These are phyloP conservation scores for Tubulanus polymorphus DNA, from an alignment of 2,888 invertebrate species.

Conservation along the genomic window DNA sequence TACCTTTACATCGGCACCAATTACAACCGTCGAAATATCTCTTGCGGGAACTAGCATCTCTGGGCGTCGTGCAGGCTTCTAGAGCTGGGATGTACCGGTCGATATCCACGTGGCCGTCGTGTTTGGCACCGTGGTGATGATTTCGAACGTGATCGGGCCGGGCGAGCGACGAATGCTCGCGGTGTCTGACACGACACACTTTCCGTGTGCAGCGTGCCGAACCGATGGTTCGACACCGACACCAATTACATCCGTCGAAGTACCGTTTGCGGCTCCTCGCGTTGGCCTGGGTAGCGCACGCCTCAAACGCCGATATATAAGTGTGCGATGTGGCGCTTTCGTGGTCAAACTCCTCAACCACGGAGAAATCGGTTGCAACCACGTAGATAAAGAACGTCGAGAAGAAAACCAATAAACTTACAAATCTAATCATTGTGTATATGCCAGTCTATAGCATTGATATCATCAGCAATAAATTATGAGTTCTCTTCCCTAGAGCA, in stretches of 20 bases:
- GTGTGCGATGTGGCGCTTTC: no score
- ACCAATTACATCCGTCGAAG: not conserved
- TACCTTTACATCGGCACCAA: not conserved
- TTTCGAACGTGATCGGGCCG: no score
- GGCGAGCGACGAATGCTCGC: not conserved
- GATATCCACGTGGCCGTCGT: no score
- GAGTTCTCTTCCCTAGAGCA: no score
- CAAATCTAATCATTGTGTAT: no score
- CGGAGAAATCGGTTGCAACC: no score
- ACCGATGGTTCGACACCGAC: not conserved
- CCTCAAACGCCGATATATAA: not conserved
- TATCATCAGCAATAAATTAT: no score
- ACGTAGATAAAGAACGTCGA: no score
- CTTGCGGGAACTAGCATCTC: not conserved
- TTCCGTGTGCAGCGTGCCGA: not conserved
- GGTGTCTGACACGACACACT: not conserved
- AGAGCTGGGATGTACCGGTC: not conserved
- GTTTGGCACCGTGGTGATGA: no score
- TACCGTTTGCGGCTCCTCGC: not conserved
- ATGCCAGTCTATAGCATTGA: no score
- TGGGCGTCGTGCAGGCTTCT: not conserved
- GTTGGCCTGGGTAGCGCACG: not conserved
- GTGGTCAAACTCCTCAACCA: no score
- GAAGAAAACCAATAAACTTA: no score
- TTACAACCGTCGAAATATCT: conserved; percentile 1